Evolutionary conservation across 2,888 invertebrate species (phyloP), one percentile per base, ranked within the genome.

Genomic region (Clusia tigrina): DNA sequence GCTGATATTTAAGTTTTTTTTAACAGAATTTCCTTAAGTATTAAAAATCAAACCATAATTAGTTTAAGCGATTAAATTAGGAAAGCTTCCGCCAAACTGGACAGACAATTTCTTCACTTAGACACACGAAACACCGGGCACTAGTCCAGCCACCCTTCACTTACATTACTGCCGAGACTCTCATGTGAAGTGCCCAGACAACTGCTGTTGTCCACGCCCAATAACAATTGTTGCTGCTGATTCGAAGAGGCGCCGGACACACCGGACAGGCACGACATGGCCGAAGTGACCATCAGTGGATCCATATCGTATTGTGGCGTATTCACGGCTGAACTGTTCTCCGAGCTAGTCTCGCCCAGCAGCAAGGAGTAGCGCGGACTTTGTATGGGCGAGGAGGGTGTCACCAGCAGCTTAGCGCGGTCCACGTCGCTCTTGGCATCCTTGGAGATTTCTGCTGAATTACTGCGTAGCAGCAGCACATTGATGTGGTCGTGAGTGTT

Each of bases 301-400:
- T 84, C 83, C 73, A 83, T 74, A 64, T 84, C 84, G 66, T 82
- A 83, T 46, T 83, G 79, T 2, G 84, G 84, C 2, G 84, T 84
- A 69, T 80, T 83, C 2, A 83, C 79, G 1, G 83, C 79, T 37
- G 83, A 83, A 67, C 84, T 84, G 58, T 82, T 82, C 62, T 83
- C 84, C 1, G 84, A 84, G 64, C 83, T 83, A 22, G 83, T 84
- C 42, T 84, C 84, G 55, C 83, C 83, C 23, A 83, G 71, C 54
- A 84, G 70, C 66, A 84, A 64, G n/a, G 84, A 84, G 66, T 84
- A 84, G 1, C 83, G 78, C n/a, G 84, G 84, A 69, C 82, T 82
- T 65, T 80, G 79, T 15, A 78, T 69, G 0, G 83, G 84, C 26
- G 83, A 83, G 18, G 83, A 83, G 25, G 84, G 83, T 48, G 84